Base-by-base conservation (phyloP, 2,797 vertebrate genomes). In the Onychomys leucogaster region DNA sequence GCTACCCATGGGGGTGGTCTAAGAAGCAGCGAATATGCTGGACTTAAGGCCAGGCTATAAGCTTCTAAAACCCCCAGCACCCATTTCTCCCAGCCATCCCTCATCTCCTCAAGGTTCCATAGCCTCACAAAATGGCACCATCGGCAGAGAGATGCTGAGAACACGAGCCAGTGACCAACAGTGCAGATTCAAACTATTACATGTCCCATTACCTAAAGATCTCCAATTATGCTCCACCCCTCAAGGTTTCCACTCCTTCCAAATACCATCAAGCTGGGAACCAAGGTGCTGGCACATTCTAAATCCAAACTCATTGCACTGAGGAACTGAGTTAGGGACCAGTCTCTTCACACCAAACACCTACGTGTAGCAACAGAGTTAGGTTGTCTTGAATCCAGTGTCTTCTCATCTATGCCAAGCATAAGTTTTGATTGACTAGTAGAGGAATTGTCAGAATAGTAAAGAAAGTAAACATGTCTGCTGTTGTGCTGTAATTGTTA, bases 401-500 rank as follows among this genome's bases (percentile, higher is more conserved):
- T 89, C 57, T 84, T 96, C 82, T 92, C 78, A 73, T 52, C 27
- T 90, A 41, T 13, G 57, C 52, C n/a, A 82, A 63, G 63, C 90
- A 96, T 82, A 77, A 75, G 95, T 85, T 69, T 84, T 85, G n/a
- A 69, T 21, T n/a, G 71, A 65, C 12, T 91, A 92, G 76, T 37
- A 69, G 63, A 71, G 89, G 78, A 91, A 76, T 77, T 89, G 13
- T 77, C 95, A 90, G 49, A 91, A 65, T 10, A 84, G n/a, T 52
- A 96, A 97, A 81, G 92, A 98, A 97, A 97, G 95, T 92, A 97
- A 98, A 98, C 91, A 91, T 83, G 96, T 94, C 91, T 75, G 93
- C 92, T 96, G 92, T 90, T 94, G 89, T 76, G 97, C 69, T 95
- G 37, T 96, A 96, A 93, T 86, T 96, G 75, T 93, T 97, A 81